A percentile compares a stretch with the other conserved stretches of the same genome.
Evolutionary conservation across 1,140 invertebrate species (phyloP).

Genomic region (Trialeurodes vaporariorum): DNA sequence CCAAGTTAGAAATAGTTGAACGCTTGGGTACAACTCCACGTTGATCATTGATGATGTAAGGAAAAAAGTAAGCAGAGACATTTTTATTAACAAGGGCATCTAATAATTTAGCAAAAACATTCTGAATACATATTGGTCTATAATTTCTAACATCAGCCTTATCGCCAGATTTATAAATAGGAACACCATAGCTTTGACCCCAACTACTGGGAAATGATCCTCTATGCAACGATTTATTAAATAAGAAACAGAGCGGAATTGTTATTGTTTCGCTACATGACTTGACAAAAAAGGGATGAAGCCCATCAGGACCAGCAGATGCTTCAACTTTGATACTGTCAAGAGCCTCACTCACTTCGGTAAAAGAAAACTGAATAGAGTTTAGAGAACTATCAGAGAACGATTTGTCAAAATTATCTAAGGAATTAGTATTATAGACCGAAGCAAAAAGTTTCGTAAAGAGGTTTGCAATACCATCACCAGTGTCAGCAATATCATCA

Average conservation of each 20-base stretch:
- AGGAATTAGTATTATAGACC: not conserved
- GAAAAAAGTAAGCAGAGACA: not conserved
- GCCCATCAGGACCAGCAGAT: constrained; percentile 7
- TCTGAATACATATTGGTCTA: not conserved
- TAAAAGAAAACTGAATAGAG: not conserved
- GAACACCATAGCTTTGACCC: not conserved
- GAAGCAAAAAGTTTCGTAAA: not conserved
- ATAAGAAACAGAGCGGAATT: not conserved
- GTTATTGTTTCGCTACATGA: not conserved
- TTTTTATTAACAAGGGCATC: not conserved
- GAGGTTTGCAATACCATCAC: not conserved
- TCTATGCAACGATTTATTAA: not conserved
- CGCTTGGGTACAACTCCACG: constrained; percentile 6
- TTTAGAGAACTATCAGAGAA: not conserved
- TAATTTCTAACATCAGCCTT: constrained; percentile 3
- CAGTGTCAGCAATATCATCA: not conserved
- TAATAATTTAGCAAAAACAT: not conserved
- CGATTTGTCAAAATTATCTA: not conserved
- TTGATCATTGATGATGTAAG: constrained; percentile 7
- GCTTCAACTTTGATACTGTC: not conserved
- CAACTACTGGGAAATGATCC: constrained; percentile 2
- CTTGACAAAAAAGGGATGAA: constrained; percentile 2
- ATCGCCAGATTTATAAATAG: constrained; percentile 1
- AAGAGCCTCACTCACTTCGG: not conserved
- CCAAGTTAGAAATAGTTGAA: constrained; percentile 13